Evolutionary conservation across 2,113 vertebrate species (phyloP).

Genomic region (Hylia prasina): DNA sequence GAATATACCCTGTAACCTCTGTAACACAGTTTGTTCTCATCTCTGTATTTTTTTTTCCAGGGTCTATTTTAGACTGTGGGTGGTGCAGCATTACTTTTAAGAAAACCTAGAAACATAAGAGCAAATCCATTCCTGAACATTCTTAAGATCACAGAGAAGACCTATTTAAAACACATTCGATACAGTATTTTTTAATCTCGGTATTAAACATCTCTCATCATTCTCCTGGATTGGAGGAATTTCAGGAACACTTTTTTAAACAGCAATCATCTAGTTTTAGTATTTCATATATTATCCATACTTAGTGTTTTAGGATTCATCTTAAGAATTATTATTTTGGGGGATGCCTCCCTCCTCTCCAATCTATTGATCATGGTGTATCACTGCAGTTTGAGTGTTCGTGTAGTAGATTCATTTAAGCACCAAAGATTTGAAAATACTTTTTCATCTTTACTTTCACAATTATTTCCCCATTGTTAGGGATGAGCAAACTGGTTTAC

Average conservation of each 20-base stretch:
- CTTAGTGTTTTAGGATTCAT: neutral
- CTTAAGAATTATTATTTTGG: neutral
- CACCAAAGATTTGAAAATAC: neutral
- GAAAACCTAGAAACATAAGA: neutral
- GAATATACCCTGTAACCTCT: conserved; percentile 1
- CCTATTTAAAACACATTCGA: neutral
- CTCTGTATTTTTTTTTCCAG: conserved; percentile 1
- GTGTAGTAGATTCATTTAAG: neutral
- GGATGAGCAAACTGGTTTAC: neutral
- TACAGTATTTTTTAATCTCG: neutral
- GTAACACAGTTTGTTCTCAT: neutral
- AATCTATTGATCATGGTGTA: neutral
- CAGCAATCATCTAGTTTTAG: neutral
- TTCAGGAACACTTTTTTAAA: neutral
- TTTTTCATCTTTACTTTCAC: neutral
- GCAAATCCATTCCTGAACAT: neutral
- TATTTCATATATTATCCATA: neutral
- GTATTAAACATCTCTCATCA: neutral
- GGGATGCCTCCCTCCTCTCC: neutral
- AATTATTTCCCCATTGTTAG: neutral
- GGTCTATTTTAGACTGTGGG: neutral
- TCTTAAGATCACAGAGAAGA: neutral
- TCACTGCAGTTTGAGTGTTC: neutral
- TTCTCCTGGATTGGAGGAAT: neutral
- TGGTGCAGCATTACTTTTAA: neutral